Conservation (phyloP, 2,113 vertebrate species). For the Rhinopomastus cyanomelas region DNA sequence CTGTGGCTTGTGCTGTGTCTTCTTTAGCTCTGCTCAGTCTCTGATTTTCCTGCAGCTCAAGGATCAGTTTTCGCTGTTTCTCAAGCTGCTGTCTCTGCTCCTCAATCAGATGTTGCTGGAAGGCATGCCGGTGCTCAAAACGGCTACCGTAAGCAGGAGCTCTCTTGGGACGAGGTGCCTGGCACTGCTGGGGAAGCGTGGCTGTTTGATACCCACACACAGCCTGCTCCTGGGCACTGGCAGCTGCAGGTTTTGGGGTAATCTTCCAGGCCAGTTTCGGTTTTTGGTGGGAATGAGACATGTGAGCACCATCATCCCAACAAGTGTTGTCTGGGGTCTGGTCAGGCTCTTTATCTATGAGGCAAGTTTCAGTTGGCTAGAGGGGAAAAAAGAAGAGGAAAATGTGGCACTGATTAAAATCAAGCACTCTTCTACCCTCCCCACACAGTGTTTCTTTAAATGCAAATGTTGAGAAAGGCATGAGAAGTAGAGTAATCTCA, state of each 20-base stretch:
- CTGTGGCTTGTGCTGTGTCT: conserved; percentile 54
- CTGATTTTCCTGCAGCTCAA: conserved; percentile 78
- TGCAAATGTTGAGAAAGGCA: neutral
- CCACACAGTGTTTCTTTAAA: neutral
- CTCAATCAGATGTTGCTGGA: conserved; percentile 83
- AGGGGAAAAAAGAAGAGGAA: neutral
- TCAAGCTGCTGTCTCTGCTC: conserved; percentile 85
- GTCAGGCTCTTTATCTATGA: neutral
- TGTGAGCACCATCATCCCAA: neutral
- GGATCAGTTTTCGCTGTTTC: conserved; percentile 85
- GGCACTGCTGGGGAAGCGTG: neutral
- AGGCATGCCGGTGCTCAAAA: conserved; percentile 75
- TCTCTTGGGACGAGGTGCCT: neutral
- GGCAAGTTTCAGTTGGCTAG: conserved; percentile 8
- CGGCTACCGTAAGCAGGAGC: conserved; percentile 25
- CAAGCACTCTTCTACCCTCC: neutral
- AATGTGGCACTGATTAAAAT: neutral
- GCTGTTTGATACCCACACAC: neutral
- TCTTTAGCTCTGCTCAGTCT: conserved; percentile 66
- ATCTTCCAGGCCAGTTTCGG: conserved; percentile 73
- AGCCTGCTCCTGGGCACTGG: conserved; percentile 48
- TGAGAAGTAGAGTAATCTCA: neutral
- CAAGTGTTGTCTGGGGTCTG: neutral
- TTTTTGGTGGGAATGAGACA: neutral
- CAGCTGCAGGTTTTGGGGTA: conserved; percentile 58